Percentiles rank a stretch among this genome's conserved stretches.
Conservation (phyloP, 2,113 vertebrate species). For the Sialia sialis region DNA sequence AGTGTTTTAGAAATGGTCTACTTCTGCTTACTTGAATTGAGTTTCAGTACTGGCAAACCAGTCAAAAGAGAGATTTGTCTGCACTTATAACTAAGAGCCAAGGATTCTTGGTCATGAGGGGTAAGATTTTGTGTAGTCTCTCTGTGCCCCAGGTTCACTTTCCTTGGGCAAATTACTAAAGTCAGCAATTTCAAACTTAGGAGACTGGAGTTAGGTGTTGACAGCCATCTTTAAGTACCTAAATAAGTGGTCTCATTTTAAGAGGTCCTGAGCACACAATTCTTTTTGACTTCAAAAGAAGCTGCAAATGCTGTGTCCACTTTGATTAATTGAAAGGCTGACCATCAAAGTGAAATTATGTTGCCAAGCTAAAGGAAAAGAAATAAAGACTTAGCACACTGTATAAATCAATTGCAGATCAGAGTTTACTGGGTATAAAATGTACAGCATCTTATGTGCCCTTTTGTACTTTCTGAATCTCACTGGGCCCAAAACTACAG, state of each 20-base stretch:
- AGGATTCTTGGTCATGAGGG: slow-evolving; percentile 21
- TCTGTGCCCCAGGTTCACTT: slow-evolving; percentile 39
- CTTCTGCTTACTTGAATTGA: background rate
- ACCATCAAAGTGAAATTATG: slow-evolving; percentile 69
- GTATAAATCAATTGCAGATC: slow-evolving; percentile 63
- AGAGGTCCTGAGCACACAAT: slow-evolving; percentile 60
- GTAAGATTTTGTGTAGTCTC: slow-evolving; percentile 17
- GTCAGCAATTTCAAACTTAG: slow-evolving; percentile 59
- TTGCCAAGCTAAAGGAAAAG: slow-evolving; percentile 66
- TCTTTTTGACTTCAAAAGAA: slow-evolving; percentile 69
- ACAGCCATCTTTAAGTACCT: slow-evolving; percentile 66
- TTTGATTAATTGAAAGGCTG: slow-evolving; percentile 68
- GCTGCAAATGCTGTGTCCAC: slow-evolving; percentile 62
- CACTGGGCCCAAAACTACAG: slow-evolving; percentile 49
- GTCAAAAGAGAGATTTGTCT: slow-evolving; percentile 7
- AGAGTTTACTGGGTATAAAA: slow-evolving; percentile 62
- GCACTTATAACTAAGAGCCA: background rate
- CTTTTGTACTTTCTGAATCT: slow-evolving; percentile 65
- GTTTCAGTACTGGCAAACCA: background rate
- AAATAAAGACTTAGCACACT: slow-evolving; percentile 66
- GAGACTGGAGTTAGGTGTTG: slow-evolving; percentile 56
- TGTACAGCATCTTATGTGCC: slow-evolving; percentile 59
- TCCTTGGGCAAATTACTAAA: slow-evolving; percentile 45
- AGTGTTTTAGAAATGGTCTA: background rate
- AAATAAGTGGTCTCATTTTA: slow-evolving; percentile 68